Conservation (phyloP, 2,888 invertebrate genomes). For the Sceliomorpha sp. region DNA sequence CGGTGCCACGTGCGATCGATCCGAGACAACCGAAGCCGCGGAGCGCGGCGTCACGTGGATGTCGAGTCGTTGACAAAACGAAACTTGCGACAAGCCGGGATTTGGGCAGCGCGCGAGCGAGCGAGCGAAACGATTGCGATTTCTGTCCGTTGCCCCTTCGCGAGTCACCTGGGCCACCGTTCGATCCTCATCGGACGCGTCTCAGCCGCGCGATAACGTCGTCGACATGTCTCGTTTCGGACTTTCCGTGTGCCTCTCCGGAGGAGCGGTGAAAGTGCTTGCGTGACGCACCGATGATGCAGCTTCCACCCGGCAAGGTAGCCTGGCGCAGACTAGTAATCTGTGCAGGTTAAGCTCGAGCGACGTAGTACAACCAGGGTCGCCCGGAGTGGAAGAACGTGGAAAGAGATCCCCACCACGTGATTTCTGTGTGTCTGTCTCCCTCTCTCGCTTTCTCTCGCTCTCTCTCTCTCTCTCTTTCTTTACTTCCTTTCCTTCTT, state of each 20-base stretch:
- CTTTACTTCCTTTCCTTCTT: slow-evolving; percentile 23
- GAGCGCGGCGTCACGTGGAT: too few relatives aligned
- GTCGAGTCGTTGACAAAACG: too few relatives aligned
- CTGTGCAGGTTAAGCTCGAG: slow-evolving; percentile 69
- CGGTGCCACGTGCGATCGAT: too few relatives aligned
- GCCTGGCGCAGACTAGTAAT: slow-evolving; percentile 72
- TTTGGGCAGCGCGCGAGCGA: too few relatives aligned
- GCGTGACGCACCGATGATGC: slow-evolving; percentile 17
- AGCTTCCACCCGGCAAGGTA: slow-evolving; percentile 62
- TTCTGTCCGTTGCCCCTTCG: too few relatives aligned
- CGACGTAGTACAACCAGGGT: slow-evolving; percentile 64
- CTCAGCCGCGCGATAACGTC: slow-evolving; percentile 3
- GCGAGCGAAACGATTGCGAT: too few relatives aligned
- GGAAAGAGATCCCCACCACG: slow-evolving; percentile 52
- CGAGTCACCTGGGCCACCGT: too few relatives aligned
- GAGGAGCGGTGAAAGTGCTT: slow-evolving; percentile 21
- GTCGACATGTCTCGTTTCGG: too few relatives aligned
- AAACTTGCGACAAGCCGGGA: too few relatives aligned
- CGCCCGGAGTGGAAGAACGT: slow-evolving; percentile 44
- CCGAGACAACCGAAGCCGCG: too few relatives aligned
- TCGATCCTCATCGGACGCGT: too few relatives aligned
- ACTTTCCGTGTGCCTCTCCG: slow-evolving; percentile 6
- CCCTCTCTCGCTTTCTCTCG: slow-evolving; percentile 14
- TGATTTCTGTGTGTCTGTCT: slow-evolving; percentile 21
- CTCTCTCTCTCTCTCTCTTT: too few relatives aligned